A percentile compares a stretch with the other conserved stretches of the same genome.
These are phyloP conservation scores for Oreochromis tanganicae DNA, from an alignment of 2,113 vertebrate species.

Conservation along the genomic window DNA sequence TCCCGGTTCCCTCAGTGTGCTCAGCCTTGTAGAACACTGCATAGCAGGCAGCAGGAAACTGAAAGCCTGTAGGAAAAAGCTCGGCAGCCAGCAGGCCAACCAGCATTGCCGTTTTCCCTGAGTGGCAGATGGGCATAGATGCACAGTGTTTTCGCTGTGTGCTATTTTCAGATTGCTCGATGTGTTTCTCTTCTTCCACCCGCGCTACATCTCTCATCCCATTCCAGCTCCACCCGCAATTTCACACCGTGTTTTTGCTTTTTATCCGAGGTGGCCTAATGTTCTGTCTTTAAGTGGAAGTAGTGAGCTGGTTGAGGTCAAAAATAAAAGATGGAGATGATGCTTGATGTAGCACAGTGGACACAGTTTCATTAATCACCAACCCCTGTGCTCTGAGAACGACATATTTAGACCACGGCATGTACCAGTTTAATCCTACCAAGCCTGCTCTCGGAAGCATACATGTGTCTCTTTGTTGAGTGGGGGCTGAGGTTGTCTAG, in stretches of 20 bases:
- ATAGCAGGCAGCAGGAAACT: conserved; percentile 21
- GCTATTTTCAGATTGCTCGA: conserved; percentile 23
- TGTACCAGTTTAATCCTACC: conserved; percentile 1
- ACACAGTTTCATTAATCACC: conserved; percentile 38
- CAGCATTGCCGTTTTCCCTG: neutral
- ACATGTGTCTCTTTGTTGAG: neutral
- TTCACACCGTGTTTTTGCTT: neutral
- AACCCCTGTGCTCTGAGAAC: neutral
- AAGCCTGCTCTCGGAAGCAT: neutral
- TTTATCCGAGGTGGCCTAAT: conserved; percentile 3
- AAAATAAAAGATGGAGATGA: conserved; percentile 23
- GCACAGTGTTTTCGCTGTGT: neutral
- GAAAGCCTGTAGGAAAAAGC: conserved; percentile 8
- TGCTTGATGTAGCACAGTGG: conserved; percentile 6
- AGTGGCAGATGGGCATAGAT: conserved; percentile 39
- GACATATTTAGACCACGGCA: conserved; percentile 23
- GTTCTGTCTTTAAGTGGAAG: conserved; percentile 18
- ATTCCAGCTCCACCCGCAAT: neutral
- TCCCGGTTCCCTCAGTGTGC: conserved; percentile 13
- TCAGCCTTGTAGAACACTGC: conserved; percentile 43
- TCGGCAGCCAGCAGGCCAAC: conserved; percentile 8
- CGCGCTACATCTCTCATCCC: neutral
- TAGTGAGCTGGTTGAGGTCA: conserved; percentile 35
- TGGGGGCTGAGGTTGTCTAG: neutral
- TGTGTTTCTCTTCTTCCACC: neutral